Base-by-base conservation (phyloP, 2,113 vertebrate species). In the Eclectus roratus region DNA sequence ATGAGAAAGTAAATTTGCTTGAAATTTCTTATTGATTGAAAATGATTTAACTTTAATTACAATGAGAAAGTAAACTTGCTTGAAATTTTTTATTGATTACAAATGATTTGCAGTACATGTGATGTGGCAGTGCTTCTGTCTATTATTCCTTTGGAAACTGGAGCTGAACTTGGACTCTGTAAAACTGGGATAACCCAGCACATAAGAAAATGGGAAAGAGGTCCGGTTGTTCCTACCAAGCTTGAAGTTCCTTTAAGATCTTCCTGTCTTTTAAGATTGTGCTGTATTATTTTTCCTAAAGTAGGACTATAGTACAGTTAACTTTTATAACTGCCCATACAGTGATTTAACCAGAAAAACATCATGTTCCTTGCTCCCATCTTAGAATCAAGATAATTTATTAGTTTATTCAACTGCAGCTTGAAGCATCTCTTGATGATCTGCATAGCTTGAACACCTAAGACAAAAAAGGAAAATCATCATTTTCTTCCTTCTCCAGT, bases 151-250 rank as follows among this genome's bases (percentile, higher is more conserved):
- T 28, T 72, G 27, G 46, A 73, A 88, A 49, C 39, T 3, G 3
- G 19, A 72, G 27, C 28, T 58, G 18, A 70, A 83, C 65, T 7
- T 17, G 24, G 20, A 24, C 6, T 64, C 2, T 35, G 13, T 35
- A 43, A 16, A 43, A 49, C 18, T 24, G 24, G 20, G 27, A 68
- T 44, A 84, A 56, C 41, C 17, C 17, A 58, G 31, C 14, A 37
- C 6, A 0, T 0, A 39, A 73, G 28, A 58, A 33, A 29, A 35
- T 0, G 7, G 6, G 47, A 29, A 58, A 39, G 5, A 18, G 1
- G 2, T 7, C 27, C 68, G 0, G 1, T 50, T 50, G 6, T 46
- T 88, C 25, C 35, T 31, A 71, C 12, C 13, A 69, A 85, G 19
- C 46, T 39, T 90, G 19, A 39, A 82, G 16, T 66, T 58, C 55